Base-by-base conservation (phyloP, 2,797 vertebrate species). In the Leptodactylus fallax region DNA sequence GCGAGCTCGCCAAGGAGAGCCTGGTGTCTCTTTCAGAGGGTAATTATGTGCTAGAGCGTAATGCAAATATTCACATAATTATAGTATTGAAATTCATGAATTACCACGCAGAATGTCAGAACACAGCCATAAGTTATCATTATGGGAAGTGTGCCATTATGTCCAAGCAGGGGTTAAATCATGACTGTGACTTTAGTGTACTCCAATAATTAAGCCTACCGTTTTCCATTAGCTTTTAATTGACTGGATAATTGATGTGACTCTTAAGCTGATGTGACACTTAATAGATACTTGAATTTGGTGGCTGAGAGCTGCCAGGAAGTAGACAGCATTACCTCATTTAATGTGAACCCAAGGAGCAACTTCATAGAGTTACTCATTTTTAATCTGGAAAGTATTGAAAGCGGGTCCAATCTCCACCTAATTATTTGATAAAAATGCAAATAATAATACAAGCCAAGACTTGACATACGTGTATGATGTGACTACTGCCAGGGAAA, bases 221-320 rank as follows among this genome's bases (percentile, higher is more conserved):
- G 25, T 36, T 83, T 82, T 76, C 86, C 80, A 55, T 65, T 81
- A 77, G 86, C 80, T 65, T 60, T 82, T 87, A 87, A 87, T 87
- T 77, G 86, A 78, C 45, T 82, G 56, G 56, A 78, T 81, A 87
- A 87, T 76, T 76, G 80, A 77, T 87, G 86, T 74, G 85, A 87
- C 79, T 83, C 47, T 79, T 79, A 83, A 65, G 79, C 71, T 83
- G n/a, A 56, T 25, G 45, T 76, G 71, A 83, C 79, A 87, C 56
- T 60, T 82, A 87, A 82, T 87, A 83, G 79, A 87, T 55, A 27
- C 69, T 78, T 78, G 78, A 27, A 87, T 74, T 45, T 19, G 72
- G 45, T 53, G 83, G 27, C 45, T 84, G 82, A 13, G 25, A 36
- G 49, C 53, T 21, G n/a, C 17, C 8, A 78, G 21, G 16, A 12